Base-by-base conservation (phyloP, 2,888 invertebrate genomes). In the Stegana nigrithorax region DNA sequence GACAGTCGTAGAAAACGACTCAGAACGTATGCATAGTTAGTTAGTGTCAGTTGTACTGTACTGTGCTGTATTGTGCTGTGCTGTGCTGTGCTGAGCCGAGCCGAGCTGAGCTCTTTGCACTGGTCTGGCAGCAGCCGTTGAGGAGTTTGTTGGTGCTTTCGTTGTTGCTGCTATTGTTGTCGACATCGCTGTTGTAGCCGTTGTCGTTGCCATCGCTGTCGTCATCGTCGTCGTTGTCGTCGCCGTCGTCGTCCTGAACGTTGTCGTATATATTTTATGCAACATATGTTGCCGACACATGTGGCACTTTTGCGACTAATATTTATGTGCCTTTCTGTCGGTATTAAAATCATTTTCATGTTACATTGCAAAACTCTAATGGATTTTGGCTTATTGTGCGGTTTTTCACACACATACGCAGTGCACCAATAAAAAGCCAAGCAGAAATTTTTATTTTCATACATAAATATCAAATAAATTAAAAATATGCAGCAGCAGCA, bases 331-430 rank as follows among this genome's bases (percentile, higher is more conserved):
- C 25, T 51, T 39, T 45, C 27, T 19, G 58, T 26, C 39, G 39
- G 59, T 60, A 60, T 60, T 60, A 51, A 60, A 60, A 60, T 60
- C 51, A 60, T 60, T 60, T 60, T 60, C 59, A 60, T 60, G 59
- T 60, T 25, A 51, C 59, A 51, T 60, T 45, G 36, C 53, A 55
- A 55, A 55, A 55, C 53, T 55, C 53, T 55, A 55, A 55, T 55
- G 53, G 53, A 55, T 55, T 55, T 55, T 55, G 32, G 53, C 53
- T 55, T 36, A 36, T 55, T 36, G 53, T 55, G 53, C 53, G 53
- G 53, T 55, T 55, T 55, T 47, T 55, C 39, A 29, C 14, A 29
- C 47, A 29, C 21, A 60, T 6, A 42, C 2, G 27, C 29, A 51
- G 1, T 17, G 26, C 25, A 14, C 5, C 51, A 26, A 10, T 27